Percentiles rank a stretch among this genome's conserved stretches.
Conservation (phyloP, 1,140 invertebrate species). For the Meloidogyne floridensis region DNA sequence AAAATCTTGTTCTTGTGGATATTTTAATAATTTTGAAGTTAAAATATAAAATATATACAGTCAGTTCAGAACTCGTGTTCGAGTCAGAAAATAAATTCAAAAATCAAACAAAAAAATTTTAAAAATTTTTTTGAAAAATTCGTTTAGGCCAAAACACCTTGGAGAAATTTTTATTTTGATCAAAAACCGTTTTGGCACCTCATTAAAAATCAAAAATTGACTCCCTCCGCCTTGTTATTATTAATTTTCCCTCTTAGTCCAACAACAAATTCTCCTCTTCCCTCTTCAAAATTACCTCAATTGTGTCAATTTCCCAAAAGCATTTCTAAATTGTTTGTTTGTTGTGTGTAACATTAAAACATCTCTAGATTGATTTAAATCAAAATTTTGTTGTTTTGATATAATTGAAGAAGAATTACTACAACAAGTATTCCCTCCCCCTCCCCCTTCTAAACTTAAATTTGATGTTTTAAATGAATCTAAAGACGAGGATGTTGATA, state of each 20-base stretch:
- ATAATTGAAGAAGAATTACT: not conserved
- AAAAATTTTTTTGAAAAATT: not conserved
- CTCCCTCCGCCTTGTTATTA: too few relatives aligned
- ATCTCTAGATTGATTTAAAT: conserved; percentile 43
- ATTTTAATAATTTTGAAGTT: too few relatives aligned
- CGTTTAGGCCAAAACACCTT: not conserved
- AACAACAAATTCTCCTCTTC: not conserved
- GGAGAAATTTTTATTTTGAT: too few relatives aligned
- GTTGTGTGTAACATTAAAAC: conserved; percentile 58
- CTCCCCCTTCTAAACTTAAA: conserved; percentile 2
- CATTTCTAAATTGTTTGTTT: conserved; percentile 62
- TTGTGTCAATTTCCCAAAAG: conserved; percentile 51
- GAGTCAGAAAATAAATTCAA: not conserved
- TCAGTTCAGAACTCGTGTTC: too few relatives aligned
- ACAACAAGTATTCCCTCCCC: not conserved
- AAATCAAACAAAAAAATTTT: not conserved
- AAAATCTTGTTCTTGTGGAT: too few relatives aligned
- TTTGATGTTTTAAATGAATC: conserved; percentile 8
- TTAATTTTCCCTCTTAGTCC: too few relatives aligned
- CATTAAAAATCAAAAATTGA: too few relatives aligned
- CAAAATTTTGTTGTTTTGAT: not conserved
- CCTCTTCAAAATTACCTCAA: conserved; percentile 48
- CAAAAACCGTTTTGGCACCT: not conserved
- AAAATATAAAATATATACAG: too few relatives aligned
- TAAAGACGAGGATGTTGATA: conserved; percentile 36